Base-by-base conservation (phyloP, 1,140 invertebrate genomes). In the Archegozetes longisetosus region DNA sequence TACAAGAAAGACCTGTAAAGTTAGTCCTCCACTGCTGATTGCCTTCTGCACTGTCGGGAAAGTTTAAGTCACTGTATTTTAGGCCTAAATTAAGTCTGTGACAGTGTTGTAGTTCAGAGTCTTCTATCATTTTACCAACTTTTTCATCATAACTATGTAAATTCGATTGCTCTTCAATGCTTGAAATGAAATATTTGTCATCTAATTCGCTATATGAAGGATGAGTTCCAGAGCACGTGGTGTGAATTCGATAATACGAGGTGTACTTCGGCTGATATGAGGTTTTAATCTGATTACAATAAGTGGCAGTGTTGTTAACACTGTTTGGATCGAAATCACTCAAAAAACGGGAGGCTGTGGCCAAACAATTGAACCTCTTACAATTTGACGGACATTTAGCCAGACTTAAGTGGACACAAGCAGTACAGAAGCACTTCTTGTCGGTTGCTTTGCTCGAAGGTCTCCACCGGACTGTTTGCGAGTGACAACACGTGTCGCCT, bases 1-100 rank as follows among this genome's bases (percentile, higher is more conserved):
- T 70, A 67, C 82, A 84, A 1, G 74, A 71, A 6, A 75, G 67
- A 1, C 77, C 75, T 24, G 66, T 65, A 60, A 72, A 70, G 56
- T 67, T 68, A 24, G 29, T 55, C 14, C 53, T 27, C 64, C 61
- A 63, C n/a, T 55, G 13, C 17, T 48, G 48, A 17, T 47, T 22
- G 26, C 46, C 46, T 24, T 54, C 54, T 22, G 60, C 61, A 55
- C 58, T 62, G 22, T 48, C 54, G 12, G 65, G 65, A 57, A 66
- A 66, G 58, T 62, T 62, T 17, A 67, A 24, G 25, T 64, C 61
- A 29, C 61, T 66, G 40, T 66, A 67, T 32, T 65, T 64, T 17
- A 67, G 26, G 12, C 62, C 64, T 46, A 63, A 50, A 12, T 62
- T 55, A 17, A 67, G 32, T 14, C 61, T 23, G 25, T 57, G 54